These are phyloP conservation scores for Lycaon pictus DNA, from an alignment of 2,113 vertebrate species.

Conservation along the genomic window DNA sequence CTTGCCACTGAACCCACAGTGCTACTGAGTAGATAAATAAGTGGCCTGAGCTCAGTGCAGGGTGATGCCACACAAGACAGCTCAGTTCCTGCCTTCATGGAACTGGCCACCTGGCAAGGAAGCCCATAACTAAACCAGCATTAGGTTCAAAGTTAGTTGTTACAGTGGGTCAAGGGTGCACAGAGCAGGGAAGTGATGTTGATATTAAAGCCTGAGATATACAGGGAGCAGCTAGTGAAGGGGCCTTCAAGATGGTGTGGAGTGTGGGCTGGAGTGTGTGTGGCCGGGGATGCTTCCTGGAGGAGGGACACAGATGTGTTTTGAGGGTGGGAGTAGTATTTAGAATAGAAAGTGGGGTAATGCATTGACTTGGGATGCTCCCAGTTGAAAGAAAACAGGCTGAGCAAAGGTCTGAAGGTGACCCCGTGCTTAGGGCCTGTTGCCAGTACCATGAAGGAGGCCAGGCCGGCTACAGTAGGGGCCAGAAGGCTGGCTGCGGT, in stretches of 20 bases:
- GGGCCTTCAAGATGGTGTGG: neutral
- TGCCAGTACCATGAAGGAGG: neutral
- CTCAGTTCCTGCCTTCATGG: neutral
- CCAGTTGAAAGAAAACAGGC: neutral
- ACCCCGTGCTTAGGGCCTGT: neutral
- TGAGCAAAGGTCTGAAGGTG: slow-evolving; percentile 17
- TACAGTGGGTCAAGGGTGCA: neutral
- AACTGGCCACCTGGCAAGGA: neutral
- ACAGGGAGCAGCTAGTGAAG: neutral
- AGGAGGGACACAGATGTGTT: neutral
- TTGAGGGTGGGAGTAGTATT: neutral
- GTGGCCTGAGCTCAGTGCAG: neutral
- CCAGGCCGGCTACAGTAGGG: neutral
- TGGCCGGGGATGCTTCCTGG: neutral
- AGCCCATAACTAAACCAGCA: neutral
- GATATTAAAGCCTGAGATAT: neutral
- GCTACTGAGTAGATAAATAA: neutral
- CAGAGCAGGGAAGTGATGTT: neutral
- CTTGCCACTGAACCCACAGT: neutral
- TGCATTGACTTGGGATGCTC: neutral
- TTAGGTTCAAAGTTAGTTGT: neutral
- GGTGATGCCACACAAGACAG: neutral
- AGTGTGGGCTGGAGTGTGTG: neutral
- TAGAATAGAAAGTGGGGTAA: neutral
- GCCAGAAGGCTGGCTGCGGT: neutral